These are phyloP conservation scores for Melanostoma mellinum DNA, from an alignment of 2,888 invertebrate species.

Conservation along the genomic window DNA sequence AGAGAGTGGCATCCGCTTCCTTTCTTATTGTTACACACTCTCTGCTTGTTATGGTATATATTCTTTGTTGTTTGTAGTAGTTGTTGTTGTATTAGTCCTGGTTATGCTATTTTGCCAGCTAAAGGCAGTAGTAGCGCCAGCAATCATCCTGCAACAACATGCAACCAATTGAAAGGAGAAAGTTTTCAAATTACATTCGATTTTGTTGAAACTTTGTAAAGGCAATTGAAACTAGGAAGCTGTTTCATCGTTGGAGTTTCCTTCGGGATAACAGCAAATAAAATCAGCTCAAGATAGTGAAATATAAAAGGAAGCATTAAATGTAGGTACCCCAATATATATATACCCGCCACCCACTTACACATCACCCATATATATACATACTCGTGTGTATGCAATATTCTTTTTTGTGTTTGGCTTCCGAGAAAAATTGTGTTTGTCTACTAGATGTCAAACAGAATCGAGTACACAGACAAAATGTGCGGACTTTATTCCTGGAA, in stretches of 20 bases:
- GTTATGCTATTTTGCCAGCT: conserved; percentile 41
- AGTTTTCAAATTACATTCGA: conserved; percentile 73
- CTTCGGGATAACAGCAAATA: conserved; percentile 69
- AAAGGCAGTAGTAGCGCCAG: conserved; percentile 15
- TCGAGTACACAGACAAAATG: no score
- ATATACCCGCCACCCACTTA: neutral
- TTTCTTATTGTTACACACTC: conserved; percentile 44
- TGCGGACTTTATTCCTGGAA: no score
- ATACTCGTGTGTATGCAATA: neutral
- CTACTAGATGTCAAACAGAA: conserved; percentile 43
- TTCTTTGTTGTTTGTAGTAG: conserved; percentile 40
- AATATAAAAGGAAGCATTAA: conserved; percentile 50
- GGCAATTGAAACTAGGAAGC: conserved; percentile 72
- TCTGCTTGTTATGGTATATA: neutral
- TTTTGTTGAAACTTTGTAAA: conserved; percentile 72
- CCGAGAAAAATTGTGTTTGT: conserved; percentile 25
- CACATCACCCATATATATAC: neutral
- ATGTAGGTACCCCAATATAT: neutral
- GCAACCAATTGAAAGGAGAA: conserved; percentile 72
- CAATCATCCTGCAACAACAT: conserved; percentile 52
- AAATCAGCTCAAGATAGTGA: conserved; percentile 70
- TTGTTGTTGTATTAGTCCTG: conserved; percentile 38
- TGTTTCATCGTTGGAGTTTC: conserved; percentile 52
- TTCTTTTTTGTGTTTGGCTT: conserved; percentile 7
- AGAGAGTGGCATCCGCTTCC: conserved; percentile 62